Conservation (phyloP, 2,113 vertebrate genomes). For the Urocolius indicus region DNA sequence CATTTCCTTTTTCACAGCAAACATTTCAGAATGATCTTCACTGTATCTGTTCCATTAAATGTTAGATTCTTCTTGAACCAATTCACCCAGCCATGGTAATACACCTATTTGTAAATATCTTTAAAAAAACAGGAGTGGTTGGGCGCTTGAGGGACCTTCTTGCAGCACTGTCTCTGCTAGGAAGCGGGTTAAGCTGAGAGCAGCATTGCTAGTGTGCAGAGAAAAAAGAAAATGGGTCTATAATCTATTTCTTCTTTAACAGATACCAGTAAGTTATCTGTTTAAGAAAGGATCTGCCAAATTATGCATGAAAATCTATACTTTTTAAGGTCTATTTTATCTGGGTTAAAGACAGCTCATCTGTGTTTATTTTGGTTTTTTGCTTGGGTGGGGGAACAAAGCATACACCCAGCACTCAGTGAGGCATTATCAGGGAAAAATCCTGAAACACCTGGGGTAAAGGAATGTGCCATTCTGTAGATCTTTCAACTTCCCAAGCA, state of each 20-base stretch:
- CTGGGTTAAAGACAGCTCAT: background rate
- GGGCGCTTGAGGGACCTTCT: background rate
- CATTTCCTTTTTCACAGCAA: background rate
- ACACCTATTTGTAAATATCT: background rate
- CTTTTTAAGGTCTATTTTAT: background rate
- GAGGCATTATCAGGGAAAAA: background rate
- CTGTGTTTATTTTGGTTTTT: background rate
- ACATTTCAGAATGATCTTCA: background rate
- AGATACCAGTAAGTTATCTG: background rate
- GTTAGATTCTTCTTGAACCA: background rate
- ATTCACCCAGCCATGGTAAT: background rate
- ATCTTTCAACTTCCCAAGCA: background rate
- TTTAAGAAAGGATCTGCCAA: background rate
- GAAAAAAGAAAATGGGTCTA: background rate
- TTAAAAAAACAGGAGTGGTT: background rate
- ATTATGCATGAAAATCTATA: background rate
- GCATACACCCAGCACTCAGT: accelerated
- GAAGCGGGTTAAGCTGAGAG: background rate
- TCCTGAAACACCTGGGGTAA: background rate
- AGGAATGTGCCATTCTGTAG: background rate
- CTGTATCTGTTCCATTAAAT: background rate
- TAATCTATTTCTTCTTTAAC: background rate
- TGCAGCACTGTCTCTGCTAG: background rate
- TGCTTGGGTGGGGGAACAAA: accelerated
- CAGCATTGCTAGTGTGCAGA: background rate